Evolutionary conservation across 2,888 invertebrate genomes (phyloP).

Genomic region (Glaucopsyche alexis): DNA sequence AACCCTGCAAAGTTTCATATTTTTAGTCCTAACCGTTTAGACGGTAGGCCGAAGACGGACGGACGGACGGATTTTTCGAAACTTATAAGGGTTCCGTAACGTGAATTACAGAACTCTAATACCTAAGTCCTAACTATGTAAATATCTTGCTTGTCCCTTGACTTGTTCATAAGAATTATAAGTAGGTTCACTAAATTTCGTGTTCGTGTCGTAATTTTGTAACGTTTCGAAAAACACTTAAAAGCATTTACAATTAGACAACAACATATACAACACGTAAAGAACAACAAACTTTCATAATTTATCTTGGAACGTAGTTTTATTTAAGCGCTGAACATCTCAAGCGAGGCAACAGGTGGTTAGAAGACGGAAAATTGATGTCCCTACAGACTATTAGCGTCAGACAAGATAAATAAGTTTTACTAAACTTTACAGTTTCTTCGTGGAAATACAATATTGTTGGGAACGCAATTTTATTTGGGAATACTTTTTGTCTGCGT

Average conservation of each 20-base stretch:
- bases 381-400: constrained; percentile 3
- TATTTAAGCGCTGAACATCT: background rate
- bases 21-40: too few relatives aligned
- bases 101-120: too few relatives aligned
- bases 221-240: background rate
- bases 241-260: background rate
- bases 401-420: constrained; percentile 25
- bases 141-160: too few relatives aligned
- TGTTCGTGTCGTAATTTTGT: background rate
- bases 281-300: background rate
- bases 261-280: background rate
- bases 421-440: constrained; percentile 4
- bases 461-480: background rate
- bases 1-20: too few relatives aligned
- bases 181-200: too few relatives aligned
- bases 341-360: constrained; percentile 26
- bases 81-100: too few relatives aligned
- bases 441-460: constrained; percentile 22
- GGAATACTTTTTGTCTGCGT: background rate
- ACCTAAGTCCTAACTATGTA: too few relatives aligned
- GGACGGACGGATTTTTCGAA: too few relatives aligned
- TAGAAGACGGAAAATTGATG: constrained; percentile 7
- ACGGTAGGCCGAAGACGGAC: too few relatives aligned
- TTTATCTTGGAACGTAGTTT: background rate
- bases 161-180: too few relatives aligned